phyloP scores from a whole-genome alignment of 2,113 vertebrate genomes.

The Silurus glanis region DNA sequence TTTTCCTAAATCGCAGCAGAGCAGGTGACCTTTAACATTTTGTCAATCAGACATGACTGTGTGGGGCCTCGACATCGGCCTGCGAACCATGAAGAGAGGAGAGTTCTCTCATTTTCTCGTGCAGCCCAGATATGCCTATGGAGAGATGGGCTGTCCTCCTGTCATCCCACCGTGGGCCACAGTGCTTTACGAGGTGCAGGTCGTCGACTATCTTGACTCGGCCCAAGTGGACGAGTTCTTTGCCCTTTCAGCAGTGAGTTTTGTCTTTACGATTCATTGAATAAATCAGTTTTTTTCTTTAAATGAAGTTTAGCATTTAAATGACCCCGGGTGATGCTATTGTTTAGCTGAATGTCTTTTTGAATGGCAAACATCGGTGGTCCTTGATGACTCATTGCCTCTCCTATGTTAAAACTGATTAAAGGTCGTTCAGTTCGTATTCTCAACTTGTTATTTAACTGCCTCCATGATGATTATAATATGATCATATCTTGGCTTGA shows the following conservation, averaged over 20 bases:
- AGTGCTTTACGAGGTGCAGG: constrained; percentile 83
- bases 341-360: no score
- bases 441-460: no score
- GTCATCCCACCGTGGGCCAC: constrained; percentile 78
- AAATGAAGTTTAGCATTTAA: no score
- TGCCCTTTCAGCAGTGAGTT: constrained; percentile 73
- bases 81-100: constrained; percentile 86
- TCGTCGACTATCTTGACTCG: constrained; percentile 84
- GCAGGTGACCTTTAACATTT: not conserved
- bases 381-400: no score
- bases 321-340: no score
- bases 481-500: no score
- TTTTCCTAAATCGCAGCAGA: not conserved
- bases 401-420: no score
- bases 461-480: no score
- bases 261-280: not conserved
- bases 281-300: no score
- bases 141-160: constrained; percentile 82
- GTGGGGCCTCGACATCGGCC: constrained; percentile 81
- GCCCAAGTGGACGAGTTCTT: constrained; percentile 80
- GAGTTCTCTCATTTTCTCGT: constrained; percentile 85
- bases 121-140: constrained; percentile 81
- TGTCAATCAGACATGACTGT: constrained; percentile 80
- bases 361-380: no score
- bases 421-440: no score